Evolutionary conservation across 2,113 vertebrate species (phyloP).

Genomic region (Indicator indicator): DNA sequence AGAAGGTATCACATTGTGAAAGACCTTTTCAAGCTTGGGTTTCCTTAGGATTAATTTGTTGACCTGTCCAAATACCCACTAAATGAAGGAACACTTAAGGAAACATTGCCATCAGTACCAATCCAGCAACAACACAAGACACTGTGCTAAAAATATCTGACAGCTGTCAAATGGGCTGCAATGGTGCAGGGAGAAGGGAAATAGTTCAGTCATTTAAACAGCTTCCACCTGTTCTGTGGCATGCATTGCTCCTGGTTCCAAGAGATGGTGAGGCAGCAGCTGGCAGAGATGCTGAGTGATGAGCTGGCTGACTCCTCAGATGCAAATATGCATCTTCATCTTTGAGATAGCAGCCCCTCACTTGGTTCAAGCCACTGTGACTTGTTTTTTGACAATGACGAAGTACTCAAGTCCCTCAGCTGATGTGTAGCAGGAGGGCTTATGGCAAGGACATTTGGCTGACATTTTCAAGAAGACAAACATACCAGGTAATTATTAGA

Average conservation of each 20-base stretch:
- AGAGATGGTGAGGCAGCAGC: not conserved
- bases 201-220: not conserved
- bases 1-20: not conserved
- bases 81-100: not conserved
- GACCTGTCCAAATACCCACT: not conserved
- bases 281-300: not conserved
- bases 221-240: not conserved
- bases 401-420: not conserved
- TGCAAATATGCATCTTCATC: not conserved
- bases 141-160: not conserved
- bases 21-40: not conserved
- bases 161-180: not conserved
- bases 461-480: not conserved
- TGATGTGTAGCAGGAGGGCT: not conserved
- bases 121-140: not conserved
- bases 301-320: not conserved
- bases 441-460: not conserved
- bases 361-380: not conserved
- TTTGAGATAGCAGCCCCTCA: not conserved
- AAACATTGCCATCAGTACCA: not conserved
- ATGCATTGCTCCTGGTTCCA: not conserved
- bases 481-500: not conserved
- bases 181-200: not conserved
- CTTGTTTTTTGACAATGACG: not conserved
- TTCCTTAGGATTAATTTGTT: not conserved